Evolutionary conservation across 2,888 invertebrate genomes (phyloP).

Genomic region (Stomorhina lunata): DNA sequence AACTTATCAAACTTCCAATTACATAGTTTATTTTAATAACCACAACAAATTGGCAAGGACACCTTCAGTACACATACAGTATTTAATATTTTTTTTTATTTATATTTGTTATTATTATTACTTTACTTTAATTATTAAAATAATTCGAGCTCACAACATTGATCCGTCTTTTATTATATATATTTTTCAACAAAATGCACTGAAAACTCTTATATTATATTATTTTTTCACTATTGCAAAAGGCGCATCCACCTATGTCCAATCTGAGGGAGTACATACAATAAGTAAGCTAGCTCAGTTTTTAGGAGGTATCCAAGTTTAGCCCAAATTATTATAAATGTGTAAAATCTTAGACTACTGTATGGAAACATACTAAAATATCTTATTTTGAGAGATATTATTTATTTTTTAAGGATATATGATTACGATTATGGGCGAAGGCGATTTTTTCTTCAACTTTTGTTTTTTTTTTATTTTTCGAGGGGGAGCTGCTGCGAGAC

Average conservation of each 20-base stretch:
- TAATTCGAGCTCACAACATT: conserved; percentile 21
- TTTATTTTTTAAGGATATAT: conserved; percentile 53
- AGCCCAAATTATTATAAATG: conserved; percentile 71
- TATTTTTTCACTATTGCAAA: conserved; percentile 13
- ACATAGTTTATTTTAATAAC: neutral
- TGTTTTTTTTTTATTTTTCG: conserved; percentile 19
- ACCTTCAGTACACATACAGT: neutral
- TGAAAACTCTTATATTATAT: conserved; percentile 68
- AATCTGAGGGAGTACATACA: conserved; percentile 23
- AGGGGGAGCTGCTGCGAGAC: conserved; percentile 50
- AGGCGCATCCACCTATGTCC: conserved; percentile 57
- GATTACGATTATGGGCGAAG: conserved; percentile 55
- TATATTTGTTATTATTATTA: neutral
- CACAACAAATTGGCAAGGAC: neutral
- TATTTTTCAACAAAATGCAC: conserved; percentile 37
- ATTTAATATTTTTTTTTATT: neutral
- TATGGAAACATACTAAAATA: conserved; percentile 62
- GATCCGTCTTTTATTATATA: conserved; percentile 24
- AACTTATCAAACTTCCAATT: conserved; percentile 8
- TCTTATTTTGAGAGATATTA: conserved; percentile 20
- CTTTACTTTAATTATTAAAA: neutral
- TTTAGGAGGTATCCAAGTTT: conserved; percentile 75
- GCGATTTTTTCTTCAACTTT: conserved; percentile 52
- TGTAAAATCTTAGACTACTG: conserved; percentile 46
- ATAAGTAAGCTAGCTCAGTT: conserved; percentile 55